Conservation (phyloP, 2,797 vertebrate species). For the Scolopax rusticola region DNA sequence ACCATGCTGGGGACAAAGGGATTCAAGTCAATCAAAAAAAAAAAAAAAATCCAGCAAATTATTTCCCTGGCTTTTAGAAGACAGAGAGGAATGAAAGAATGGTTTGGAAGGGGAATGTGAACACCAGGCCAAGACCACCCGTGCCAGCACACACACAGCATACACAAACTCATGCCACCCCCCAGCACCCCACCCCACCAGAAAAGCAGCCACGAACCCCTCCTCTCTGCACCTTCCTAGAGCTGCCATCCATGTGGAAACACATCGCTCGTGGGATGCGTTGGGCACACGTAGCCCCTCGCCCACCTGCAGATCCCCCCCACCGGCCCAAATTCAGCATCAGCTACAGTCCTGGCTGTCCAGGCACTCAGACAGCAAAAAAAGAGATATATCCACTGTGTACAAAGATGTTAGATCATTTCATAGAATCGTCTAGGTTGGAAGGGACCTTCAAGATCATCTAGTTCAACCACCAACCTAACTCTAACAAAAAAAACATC, state of each 20-base stretch:
- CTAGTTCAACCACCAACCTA: too few species aligned
- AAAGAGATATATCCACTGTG: rapidly evolving
- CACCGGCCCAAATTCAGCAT: not conserved
- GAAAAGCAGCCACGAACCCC: not conserved
- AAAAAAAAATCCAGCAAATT: rapidly evolving
- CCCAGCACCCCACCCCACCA: not conserved
- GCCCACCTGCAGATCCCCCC: rapidly evolving
- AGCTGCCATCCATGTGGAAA: not conserved
- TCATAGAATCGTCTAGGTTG: too few species aligned
- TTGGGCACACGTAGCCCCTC: rapidly evolving
- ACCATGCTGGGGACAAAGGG: slow-evolving; percentile 81
- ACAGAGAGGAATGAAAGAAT: not conserved
- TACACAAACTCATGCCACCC: rapidly evolving
- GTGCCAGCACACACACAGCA: not conserved
- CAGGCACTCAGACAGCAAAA: not conserved
- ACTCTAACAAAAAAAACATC: too few species aligned
- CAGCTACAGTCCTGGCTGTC: not conserved
- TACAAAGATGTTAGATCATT: not conserved
- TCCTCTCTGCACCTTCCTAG: not conserved
- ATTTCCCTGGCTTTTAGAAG: not conserved
- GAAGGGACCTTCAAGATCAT: too few species aligned
- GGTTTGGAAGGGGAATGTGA: not conserved
- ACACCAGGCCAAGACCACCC: not conserved
- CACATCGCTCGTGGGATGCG: rapidly evolving
- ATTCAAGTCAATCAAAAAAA: not conserved